phyloP scores from a whole-genome alignment of 2,113 vertebrate species.

The Gadus macrocephalus region DNA sequence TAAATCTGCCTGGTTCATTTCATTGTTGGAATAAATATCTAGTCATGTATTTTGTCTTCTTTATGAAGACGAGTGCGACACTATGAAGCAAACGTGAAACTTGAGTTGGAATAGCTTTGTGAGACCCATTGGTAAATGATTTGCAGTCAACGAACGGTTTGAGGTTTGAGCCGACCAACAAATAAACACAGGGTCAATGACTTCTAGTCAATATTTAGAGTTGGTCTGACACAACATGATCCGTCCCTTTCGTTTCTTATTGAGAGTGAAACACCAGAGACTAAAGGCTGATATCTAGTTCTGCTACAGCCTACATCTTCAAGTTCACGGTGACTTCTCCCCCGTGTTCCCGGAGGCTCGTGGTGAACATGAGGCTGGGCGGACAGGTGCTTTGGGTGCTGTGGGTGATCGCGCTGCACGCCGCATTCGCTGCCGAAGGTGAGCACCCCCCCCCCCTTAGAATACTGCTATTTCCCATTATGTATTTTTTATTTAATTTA shows the following conservation, averaged over 20 bases:
- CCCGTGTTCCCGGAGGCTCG: background rate
- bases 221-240: slow-evolving; percentile 28
- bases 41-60: no score
- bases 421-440: slow-evolving; percentile 66
- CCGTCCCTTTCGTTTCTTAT: background rate
- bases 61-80: background rate
- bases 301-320: background rate
- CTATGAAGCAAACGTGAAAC: background rate
- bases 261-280: background rate
- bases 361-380: slow-evolving; percentile 63
- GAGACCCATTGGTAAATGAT: slow-evolving; percentile 5
- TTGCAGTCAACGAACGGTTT: slow-evolving; percentile 21
- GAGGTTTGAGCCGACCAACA: no score
- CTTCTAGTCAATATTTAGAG: slow-evolving; percentile 51
- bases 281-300: background rate
- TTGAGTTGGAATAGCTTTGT: no score
- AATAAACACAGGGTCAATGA: slow-evolving; percentile 34
- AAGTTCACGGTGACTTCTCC: background rate
- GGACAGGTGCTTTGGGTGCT: slow-evolving; percentile 48
- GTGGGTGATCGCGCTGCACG: slow-evolving; percentile 54
- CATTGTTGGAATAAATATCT: no score
- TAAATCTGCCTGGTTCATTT: no score
- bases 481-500: no score
- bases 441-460: slow-evolving; percentile 1
- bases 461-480: no score